Percentiles rank a stretch among this genome's conserved stretches.
phyloP scores from a whole-genome alignment of 2,113 vertebrate species.

The Python bivittatus region DNA sequence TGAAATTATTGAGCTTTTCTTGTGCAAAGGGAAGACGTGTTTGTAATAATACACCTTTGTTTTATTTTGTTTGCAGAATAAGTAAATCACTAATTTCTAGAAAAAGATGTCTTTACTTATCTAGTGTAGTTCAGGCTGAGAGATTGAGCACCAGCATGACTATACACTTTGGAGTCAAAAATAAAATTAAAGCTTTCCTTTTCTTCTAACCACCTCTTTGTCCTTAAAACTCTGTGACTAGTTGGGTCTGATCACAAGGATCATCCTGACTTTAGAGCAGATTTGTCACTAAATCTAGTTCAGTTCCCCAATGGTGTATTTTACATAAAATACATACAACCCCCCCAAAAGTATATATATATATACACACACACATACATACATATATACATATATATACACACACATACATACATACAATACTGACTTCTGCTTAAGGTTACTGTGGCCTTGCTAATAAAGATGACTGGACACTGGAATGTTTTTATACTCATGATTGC shows the following conservation, averaged over 20 bases:
- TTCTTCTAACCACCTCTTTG: background rate
- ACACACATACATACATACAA: too few relatives aligned
- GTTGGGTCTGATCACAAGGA: background rate
- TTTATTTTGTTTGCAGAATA: background rate
- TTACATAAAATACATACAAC: too few relatives aligned
- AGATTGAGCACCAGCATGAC: background rate
- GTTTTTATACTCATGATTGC: too few relatives aligned
- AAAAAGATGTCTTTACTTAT: background rate
- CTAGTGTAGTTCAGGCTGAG: background rate
- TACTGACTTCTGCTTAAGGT: too few relatives aligned
- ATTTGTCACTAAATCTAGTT: background rate
- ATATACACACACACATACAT: too few relatives aligned
- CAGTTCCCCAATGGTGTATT: background rate
- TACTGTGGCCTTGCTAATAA: too few relatives aligned
- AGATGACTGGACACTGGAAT: too few relatives aligned
- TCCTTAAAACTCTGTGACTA: background rate
- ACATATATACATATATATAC: too few relatives aligned
- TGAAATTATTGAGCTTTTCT: background rate
- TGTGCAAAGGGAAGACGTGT: background rate
- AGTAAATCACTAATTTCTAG: background rate
- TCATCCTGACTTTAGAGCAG: background rate
- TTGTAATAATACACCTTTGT: background rate
- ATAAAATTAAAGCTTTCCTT: background rate
- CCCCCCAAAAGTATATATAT: too few relatives aligned
- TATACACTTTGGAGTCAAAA: background rate